Evolutionary conservation across 2,797 vertebrate genomes (phyloP).

Genomic region (Erethizon dorsatum): DNA sequence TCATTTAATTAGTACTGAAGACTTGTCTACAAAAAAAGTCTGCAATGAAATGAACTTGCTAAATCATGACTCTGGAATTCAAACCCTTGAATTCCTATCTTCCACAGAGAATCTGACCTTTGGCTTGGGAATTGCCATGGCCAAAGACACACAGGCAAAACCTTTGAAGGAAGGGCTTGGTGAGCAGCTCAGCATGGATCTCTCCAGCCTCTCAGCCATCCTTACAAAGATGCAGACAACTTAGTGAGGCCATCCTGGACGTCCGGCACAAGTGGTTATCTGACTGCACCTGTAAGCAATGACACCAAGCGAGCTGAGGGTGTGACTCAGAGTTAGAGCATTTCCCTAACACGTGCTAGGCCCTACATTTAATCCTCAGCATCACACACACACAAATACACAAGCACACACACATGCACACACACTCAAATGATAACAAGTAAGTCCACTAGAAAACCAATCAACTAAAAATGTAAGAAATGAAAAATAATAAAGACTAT

Average conservation of each 20-base stretch:
- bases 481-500: background rate
- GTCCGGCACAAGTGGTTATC: background rate
- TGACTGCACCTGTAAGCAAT: background rate
- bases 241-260: background rate
- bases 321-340: background rate
- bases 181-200: background rate
- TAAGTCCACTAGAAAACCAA: background rate
- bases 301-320: background rate
- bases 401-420: background rate
- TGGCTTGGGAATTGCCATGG: background rate
- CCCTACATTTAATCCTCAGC: background rate
- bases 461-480: background rate
- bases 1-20: background rate
- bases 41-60: background rate
- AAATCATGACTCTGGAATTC: background rate
- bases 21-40: background rate
- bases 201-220: background rate
- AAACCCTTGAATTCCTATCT: background rate
- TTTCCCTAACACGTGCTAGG: background rate
- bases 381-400: background rate
- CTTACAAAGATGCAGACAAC: background rate
- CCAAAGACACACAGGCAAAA: background rate
- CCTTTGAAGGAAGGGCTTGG: background rate
- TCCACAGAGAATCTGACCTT: background rate
- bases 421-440: background rate